A percentile compares a stretch with the other conserved stretches of the same genome.
Conservation (phyloP, 2,888 invertebrate species). For the Leptinotarsa haldemani region DNA sequence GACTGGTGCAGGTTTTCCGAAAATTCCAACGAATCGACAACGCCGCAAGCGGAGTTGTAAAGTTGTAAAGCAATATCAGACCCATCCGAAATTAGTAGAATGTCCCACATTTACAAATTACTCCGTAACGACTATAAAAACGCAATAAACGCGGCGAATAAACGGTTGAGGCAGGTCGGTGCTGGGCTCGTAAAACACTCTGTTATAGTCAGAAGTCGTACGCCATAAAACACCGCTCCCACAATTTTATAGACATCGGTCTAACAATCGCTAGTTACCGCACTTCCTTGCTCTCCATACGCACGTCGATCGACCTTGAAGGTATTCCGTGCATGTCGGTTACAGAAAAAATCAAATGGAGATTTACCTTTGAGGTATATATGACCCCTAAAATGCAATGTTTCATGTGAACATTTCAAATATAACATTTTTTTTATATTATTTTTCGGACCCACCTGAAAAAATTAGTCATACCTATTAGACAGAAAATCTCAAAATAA, state of each 20-base stretch:
- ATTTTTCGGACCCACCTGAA: too few relatives aligned
- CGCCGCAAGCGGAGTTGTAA: slow-evolving; percentile 51
- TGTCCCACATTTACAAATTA: slow-evolving; percentile 65
- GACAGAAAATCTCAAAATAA: too few relatives aligned
- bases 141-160: slow-evolving; percentile 65
- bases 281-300: slow-evolving; percentile 52
- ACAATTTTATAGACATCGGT: slow-evolving; percentile 61
- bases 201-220: slow-evolving; percentile 62
- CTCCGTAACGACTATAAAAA: slow-evolving; percentile 64
- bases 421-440: too few relatives aligned
- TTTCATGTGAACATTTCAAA: too few relatives aligned
- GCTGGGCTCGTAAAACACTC: slow-evolving; percentile 62
- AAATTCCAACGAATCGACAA: neutral
- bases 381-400: too few relatives aligned
- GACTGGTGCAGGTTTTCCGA: neutral
- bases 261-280: slow-evolving; percentile 58
- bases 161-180: slow-evolving; percentile 65
- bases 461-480: too few relatives aligned
- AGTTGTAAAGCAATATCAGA: slow-evolving; percentile 62
- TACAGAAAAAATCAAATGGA: too few relatives aligned
- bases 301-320: slow-evolving; percentile 51
- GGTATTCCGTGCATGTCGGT: slow-evolving; percentile 29
- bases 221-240: slow-evolving; percentile 61
- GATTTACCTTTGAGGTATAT: too few relatives aligned
- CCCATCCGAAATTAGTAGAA: slow-evolving; percentile 64